A percentile compares a stretch with the other conserved stretches of the same genome.
These are phyloP conservation scores for Conistra vaccinii DNA, from an alignment of 2,888 invertebrate genomes.

Conservation along the genomic window DNA sequence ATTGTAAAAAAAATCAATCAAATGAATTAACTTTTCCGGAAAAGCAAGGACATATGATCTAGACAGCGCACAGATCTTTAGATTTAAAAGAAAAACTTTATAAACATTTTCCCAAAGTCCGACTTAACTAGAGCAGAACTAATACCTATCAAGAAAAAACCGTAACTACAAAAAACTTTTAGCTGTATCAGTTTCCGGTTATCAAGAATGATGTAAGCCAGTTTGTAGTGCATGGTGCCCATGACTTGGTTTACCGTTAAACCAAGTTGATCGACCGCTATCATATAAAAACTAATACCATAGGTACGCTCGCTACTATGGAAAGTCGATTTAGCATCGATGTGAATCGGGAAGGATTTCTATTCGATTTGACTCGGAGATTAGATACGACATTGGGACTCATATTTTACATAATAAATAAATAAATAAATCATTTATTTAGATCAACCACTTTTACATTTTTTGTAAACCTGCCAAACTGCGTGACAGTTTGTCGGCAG, in stretches of 20 bases:
- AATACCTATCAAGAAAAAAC: conserved; percentile 42
- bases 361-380: conserved; percentile 12
- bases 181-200: conserved; percentile 65
- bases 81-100: conserved; percentile 9
- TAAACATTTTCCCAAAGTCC: conserved; percentile 11
- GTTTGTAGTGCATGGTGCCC: conserved; percentile 71
- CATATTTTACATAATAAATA: neutral
- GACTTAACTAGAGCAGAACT: conserved; percentile 63
- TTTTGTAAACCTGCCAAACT: too few species aligned
- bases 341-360: conserved; percentile 7
- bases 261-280: conserved; percentile 85
- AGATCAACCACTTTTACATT: too few species aligned
- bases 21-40: neutral
- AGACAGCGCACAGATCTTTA: conserved; percentile 1
- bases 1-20: too few species aligned
- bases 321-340: conserved; percentile 59
- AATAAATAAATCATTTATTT: too few species aligned
- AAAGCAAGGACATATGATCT: neutral
- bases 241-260: conserved; percentile 79
- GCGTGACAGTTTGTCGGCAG: too few species aligned
- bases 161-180: conserved; percentile 52
- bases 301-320: conserved; percentile 62
- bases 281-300: conserved; percentile 69
- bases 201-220: conserved; percentile 68
- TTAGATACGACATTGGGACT: neutral